phyloP scores from a whole-genome alignment of 2,888 invertebrate genomes.

The Mythimna lalbum region DNA sequence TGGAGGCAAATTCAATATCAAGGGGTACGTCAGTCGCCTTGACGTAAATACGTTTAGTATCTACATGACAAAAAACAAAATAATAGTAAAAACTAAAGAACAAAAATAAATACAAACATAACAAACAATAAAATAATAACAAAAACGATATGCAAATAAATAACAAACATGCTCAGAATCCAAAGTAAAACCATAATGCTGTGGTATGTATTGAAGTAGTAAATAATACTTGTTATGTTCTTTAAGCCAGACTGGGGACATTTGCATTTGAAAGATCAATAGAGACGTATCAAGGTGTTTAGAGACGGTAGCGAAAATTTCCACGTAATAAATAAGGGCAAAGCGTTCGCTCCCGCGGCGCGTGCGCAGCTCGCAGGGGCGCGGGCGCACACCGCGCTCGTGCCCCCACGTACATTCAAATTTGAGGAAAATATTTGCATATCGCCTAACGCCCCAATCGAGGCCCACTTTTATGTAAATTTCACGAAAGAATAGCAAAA shows the following conservation, averaged over 20 bases:
- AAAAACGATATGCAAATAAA: conserved; percentile 89
- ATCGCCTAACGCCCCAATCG: conserved; percentile 89
- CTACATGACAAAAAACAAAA: conserved; percentile 80
- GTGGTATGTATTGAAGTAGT: conserved; percentile 68
- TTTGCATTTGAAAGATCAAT: conserved; percentile 87
- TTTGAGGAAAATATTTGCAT: conserved; percentile 89
- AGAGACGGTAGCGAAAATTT: conserved; percentile 78
- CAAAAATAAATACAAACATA: conserved; percentile 91
- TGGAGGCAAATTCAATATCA: conserved; percentile 86
- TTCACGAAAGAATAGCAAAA: conserved; percentile 81
- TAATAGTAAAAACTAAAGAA: conserved; percentile 84
- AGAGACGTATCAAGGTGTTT: conserved; percentile 79
- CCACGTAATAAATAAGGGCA: conserved; percentile 79
- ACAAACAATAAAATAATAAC: conserved; percentile 78
- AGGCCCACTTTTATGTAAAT: conserved; percentile 87
- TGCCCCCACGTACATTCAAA: conserved; percentile 79
- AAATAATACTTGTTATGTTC: conserved; percentile 76
- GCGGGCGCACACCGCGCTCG: conserved; percentile 74
- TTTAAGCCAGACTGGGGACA: conserved; percentile 72
- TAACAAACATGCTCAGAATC: conserved; percentile 68
- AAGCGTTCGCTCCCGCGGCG: conserved; percentile 83
- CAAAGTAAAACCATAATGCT: conserved; percentile 66
- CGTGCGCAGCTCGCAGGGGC: conserved; percentile 75
- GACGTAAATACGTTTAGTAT: conserved; percentile 76
- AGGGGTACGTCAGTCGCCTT: conserved; percentile 74